phyloP scores from a whole-genome alignment of 64 coral and sea anemone genomes.

The Dendrophyllia cribrosa region DNA sequence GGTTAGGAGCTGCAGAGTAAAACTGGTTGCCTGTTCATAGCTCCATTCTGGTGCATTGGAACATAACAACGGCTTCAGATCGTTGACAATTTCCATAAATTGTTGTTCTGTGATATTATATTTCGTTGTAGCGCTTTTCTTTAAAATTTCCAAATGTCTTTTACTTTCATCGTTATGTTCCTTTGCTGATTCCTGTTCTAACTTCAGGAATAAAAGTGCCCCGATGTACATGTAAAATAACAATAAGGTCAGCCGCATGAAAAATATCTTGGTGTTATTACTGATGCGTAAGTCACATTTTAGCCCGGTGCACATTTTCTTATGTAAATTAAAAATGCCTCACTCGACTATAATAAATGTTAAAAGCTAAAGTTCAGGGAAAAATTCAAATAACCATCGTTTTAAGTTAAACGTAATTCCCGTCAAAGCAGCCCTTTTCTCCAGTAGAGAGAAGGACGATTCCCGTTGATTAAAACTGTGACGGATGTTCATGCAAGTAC shows the following conservation, averaged over 20 bases:
- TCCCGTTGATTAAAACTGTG: no score
- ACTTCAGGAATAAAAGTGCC: background rate
- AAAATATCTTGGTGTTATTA: background rate
- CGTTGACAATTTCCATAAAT: background rate
- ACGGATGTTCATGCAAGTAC: no score
- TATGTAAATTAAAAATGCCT: no score
- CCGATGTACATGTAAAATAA: background rate
- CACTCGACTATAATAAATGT: no score
- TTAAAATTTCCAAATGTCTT: background rate
- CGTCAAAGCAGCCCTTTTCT: no score
- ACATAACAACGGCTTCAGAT: background rate
- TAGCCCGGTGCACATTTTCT: no score
- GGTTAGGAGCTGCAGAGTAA: background rate
- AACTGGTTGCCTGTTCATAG: background rate
- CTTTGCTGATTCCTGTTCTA: background rate
- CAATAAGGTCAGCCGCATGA: background rate
- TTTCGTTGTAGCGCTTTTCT: background rate
- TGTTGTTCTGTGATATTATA: constrained; percentile 2
- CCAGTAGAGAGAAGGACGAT: no score
- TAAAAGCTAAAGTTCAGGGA: no score
- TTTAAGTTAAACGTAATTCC: no score
- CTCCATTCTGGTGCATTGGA: constrained; percentile 2
- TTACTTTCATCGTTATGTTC: background rate
- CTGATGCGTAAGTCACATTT: background rate
- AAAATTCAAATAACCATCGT: no score